phyloP scores from a whole-genome alignment of 2,888 invertebrate genomes.

The Tetranychus truncatus region DNA sequence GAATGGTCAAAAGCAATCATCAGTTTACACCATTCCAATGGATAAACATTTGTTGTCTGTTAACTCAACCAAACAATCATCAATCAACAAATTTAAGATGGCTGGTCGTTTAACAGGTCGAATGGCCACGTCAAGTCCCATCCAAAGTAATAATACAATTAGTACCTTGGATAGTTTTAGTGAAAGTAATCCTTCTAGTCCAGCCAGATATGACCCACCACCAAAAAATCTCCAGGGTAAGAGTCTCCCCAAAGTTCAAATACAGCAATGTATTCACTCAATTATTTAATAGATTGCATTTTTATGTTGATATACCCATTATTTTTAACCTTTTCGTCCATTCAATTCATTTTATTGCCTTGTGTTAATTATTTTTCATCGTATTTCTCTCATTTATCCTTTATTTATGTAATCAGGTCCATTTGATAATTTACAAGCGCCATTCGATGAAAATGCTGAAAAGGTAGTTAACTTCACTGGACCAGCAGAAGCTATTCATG shows the following conservation, averaged over 20 bases:
- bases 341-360: too few species aligned
- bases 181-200: neutral
- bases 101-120: conserved; percentile 2
- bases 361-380: neutral
- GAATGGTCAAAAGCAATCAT: neutral
- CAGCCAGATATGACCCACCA: conserved; percentile 2
- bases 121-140: neutral
- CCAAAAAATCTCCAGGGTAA: neutral
- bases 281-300: too few species aligned
- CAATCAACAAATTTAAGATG: neutral
- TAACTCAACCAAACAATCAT: neutral
- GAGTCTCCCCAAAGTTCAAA: neutral
- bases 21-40: conserved; percentile 9
- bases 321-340: too few species aligned
- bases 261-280: too few species aligned
- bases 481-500: neutral
- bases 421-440: neutral
- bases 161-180: neutral
- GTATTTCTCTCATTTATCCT: neutral
- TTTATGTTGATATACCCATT: too few species aligned
- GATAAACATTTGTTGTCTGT: neutral
- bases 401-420: neutral
- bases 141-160: neutral
- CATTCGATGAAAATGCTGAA: neutral
- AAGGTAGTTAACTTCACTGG: neutral